These are phyloP conservation scores for Odontothrips loti DNA, from an alignment of 2,888 invertebrate genomes.

Conservation along the genomic window DNA sequence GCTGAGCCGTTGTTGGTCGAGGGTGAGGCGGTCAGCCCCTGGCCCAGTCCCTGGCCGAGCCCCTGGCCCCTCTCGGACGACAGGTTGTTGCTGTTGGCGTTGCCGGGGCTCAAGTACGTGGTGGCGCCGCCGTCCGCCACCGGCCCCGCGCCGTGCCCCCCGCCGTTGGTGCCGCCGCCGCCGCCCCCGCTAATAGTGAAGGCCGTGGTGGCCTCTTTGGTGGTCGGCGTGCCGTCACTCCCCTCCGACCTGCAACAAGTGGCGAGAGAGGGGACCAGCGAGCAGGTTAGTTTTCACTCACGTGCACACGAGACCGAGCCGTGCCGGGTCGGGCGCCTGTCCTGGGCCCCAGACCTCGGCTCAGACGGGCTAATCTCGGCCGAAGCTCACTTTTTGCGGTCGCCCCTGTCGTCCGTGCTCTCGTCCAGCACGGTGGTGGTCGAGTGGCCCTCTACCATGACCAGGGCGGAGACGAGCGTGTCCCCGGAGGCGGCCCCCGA, in stretches of 20 bases:
- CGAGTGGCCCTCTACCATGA: constrained; percentile 59
- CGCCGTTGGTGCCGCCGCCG: constrained; percentile 57
- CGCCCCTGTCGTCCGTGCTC: constrained; percentile 43
- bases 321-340: too few species aligned
- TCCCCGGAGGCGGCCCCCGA: constrained; percentile 38
- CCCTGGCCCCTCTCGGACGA: too few species aligned
- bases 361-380: neutral
- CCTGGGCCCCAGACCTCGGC: too few species aligned
- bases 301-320: too few species aligned
- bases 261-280: neutral
- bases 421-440: constrained; percentile 48
- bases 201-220: constrained; percentile 38
- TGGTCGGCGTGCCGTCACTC: constrained; percentile 46
- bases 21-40: neutral
- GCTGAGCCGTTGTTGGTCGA: constrained; percentile 49
- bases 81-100: constrained; percentile 54
- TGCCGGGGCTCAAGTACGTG: constrained; percentile 69
- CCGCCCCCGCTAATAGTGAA: constrained; percentile 45
- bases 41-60: too few species aligned
- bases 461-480: constrained; percentile 55
- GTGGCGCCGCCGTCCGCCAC: constrained; percentile 58
- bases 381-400: constrained; percentile 31
- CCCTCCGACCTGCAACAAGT: constrained; percentile 27
- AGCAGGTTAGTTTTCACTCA: neutral
- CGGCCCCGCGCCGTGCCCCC: constrained; percentile 63